Percentiles rank a stretch among this genome's conserved stretches.
Conservation (phyloP, 2,888 invertebrate species). For the Sisyra terminalis region DNA sequence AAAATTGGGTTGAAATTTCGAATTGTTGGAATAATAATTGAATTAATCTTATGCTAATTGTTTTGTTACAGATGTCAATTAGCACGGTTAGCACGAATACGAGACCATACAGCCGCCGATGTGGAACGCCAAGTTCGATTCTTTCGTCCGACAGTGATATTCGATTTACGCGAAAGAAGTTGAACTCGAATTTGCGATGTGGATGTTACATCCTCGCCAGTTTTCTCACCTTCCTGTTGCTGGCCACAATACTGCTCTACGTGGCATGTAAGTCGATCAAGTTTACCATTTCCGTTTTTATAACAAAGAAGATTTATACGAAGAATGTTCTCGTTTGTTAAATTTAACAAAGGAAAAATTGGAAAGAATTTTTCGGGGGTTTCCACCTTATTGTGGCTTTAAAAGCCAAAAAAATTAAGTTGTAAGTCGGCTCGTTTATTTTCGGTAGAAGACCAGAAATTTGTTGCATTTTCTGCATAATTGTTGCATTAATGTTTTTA, state of each 20-base stretch:
- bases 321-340: no score
- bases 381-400: no score
- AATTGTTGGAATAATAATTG: no score
- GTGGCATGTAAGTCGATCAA: conserved; percentile 44
- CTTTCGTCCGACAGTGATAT: conserved; percentile 79
- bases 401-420: no score
- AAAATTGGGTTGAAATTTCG: no score
- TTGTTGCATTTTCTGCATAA: no score
- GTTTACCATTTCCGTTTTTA: neutral
- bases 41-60: neutral
- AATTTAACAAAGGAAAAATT: no score
- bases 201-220: conserved; percentile 78
- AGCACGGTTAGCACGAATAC: conserved; percentile 28
- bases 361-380: no score
- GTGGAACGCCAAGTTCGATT: conserved; percentile 54
- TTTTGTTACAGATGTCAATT: conserved; percentile 32
- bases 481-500: no score
- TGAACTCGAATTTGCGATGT: conserved; percentile 70
- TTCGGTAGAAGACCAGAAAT: no score
- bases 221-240: conserved; percentile 60
- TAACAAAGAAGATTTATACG: neutral
- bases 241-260: conserved; percentile 47
- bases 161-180: conserved; percentile 69
- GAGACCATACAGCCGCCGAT: conserved; percentile 19
- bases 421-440: no score